A percentile compares a stretch with the other conserved stretches of the same genome.
phyloP scores from a whole-genome alignment of 2,113 vertebrate species.

The Gopherus evgoodei region DNA sequence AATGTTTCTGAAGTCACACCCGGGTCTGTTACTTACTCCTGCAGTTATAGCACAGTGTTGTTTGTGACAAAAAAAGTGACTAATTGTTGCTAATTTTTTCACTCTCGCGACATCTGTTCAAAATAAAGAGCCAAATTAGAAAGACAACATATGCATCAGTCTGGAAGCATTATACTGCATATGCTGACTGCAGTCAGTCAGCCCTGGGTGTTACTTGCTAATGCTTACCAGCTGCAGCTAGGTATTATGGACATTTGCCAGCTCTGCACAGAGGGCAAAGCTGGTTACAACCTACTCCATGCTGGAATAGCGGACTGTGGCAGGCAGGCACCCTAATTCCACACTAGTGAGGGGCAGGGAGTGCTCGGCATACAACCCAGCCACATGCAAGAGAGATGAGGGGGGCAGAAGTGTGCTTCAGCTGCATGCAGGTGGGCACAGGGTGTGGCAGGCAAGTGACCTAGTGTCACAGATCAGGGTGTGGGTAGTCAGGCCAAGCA shows the following conservation, averaged over 20 bases:
- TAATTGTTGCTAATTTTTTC: background rate
- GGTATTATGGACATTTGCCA: background rate
- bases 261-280: background rate
- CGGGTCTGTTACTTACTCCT: constrained; percentile 22
- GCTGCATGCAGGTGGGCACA: background rate
- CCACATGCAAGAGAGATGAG: background rate
- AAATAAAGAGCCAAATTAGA: background rate
- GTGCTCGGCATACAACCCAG: background rate
- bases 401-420: background rate
- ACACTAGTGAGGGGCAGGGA: background rate
- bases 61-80: background rate
- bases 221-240: background rate
- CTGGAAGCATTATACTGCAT: background rate
- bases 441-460: background rate
- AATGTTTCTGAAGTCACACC: background rate
- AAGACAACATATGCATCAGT: background rate
- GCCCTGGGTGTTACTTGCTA: background rate
- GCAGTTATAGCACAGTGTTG: background rate
- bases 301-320: background rate
- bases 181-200: background rate
- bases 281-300: background rate
- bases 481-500: background rate
- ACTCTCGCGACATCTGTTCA: background rate
- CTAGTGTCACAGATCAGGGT: background rate
- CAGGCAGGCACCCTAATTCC: background rate